Evolutionary conservation across 2,888 invertebrate species (phyloP).

Genomic region (Hirtodrosophila cameraria): DNA sequence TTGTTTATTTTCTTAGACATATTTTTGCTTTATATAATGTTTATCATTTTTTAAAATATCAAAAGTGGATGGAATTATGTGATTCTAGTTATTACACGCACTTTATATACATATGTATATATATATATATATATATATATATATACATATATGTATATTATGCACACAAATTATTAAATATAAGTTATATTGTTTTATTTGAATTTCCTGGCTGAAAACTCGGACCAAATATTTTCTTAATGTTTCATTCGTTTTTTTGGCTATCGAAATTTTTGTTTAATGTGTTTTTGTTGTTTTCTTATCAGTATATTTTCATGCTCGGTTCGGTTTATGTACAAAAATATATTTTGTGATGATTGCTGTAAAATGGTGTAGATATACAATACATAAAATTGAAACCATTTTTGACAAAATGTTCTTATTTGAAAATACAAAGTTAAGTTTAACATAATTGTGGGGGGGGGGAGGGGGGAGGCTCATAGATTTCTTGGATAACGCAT

Average conservation of each 20-base stretch:
- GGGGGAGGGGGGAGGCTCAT: background rate
- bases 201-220: constrained; percentile 46
- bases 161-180: constrained; percentile 42
- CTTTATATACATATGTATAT: constrained; percentile 37
- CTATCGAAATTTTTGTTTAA: background rate
- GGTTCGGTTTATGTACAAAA: constrained; percentile 34
- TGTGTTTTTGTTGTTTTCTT: constrained; percentile 3
- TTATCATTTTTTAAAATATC: constrained; percentile 76
- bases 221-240: constrained; percentile 35
- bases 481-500: constrained; percentile 1
- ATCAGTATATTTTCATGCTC: background rate
- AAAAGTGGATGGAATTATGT: constrained; percentile 81
- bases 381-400: constrained; percentile 64
- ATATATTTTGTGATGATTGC: constrained; percentile 37
- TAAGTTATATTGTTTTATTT: constrained; percentile 44
- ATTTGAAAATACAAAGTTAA: constrained; percentile 20
- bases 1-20: constrained; percentile 16
- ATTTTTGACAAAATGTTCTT: constrained; percentile 49
- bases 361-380: constrained; percentile 31
- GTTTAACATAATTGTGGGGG: constrained; percentile 1
- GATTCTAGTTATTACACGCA: constrained; percentile 75
- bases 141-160: constrained; percentile 34
- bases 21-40: constrained; percentile 38
- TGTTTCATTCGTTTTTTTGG: background rate
- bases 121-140: constrained; percentile 10